Evolutionary conservation across 1,140 invertebrate species (phyloP).

Genomic region (Coenobita brevimanus): DNA sequence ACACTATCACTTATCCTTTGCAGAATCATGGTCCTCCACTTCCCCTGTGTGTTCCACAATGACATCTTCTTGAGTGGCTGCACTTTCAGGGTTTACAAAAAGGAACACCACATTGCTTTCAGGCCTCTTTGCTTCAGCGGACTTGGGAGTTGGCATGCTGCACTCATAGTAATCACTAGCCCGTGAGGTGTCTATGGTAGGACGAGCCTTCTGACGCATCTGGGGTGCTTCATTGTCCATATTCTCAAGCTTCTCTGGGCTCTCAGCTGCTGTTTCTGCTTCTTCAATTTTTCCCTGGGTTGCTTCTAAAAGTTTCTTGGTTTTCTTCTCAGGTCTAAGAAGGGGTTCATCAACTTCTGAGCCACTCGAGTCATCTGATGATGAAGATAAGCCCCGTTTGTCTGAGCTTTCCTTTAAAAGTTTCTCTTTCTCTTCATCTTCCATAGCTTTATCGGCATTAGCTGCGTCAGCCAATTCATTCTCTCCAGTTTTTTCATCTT

Average conservation of each 20-base stretch:
- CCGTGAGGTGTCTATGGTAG: constrained; percentile 42
- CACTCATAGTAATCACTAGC: constrained; percentile 50
- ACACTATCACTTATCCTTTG: neutral
- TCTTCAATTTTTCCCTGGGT: neutral
- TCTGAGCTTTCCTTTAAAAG: neutral
- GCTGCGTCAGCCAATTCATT: neutral
- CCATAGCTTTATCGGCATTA: neutral
- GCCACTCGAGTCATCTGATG: neutral
- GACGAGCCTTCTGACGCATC: constrained; percentile 19
- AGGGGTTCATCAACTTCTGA: neutral
- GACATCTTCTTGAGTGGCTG: constrained; percentile 28
- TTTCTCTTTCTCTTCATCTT: neutral
- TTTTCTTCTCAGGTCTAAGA: neutral
- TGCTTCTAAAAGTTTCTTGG: neutral
- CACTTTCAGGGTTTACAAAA: constrained; percentile 47
- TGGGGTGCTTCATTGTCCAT: constrained; percentile 6
- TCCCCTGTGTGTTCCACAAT: constrained; percentile 27
- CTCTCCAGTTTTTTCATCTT: neutral
- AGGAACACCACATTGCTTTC: constrained; percentile 52
- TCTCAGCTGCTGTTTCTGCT: too few relatives aligned
- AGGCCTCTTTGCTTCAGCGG: constrained; percentile 2
- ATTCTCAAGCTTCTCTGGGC: too few relatives aligned
- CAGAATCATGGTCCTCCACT: neutral
- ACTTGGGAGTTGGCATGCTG: constrained; percentile 53
- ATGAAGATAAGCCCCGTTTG: neutral